These are phyloP conservation scores for Micromussa lordhowensis DNA, from an alignment of 92 coral and sea anemone species.

Conservation along the genomic window DNA sequence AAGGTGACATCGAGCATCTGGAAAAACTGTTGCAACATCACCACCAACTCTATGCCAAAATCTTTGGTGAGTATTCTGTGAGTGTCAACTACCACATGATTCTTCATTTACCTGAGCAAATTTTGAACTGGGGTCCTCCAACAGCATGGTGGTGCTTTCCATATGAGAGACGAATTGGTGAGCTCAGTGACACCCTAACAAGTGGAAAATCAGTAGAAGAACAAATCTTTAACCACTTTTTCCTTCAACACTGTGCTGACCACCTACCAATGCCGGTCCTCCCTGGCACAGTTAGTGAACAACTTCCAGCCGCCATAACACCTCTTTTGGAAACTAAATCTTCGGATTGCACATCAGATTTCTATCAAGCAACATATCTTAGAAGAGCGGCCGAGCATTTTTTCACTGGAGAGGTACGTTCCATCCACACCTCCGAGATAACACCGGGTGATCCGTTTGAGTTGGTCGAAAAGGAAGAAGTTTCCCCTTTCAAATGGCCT, in stretches of 20 bases:
- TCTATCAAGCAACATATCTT: not conserved
- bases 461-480: conserved; percentile 4
- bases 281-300: not conserved
- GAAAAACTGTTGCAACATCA: conserved; percentile 29
- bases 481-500: conserved; percentile 1
- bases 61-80: conserved; percentile 49
- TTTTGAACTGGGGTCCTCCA: conserved; percentile 52
- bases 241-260: conserved; percentile 19
- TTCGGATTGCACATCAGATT: not conserved
- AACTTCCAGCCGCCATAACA: not conserved
- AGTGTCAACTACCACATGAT: conserved; percentile 63
- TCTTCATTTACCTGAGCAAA: conserved; percentile 33
- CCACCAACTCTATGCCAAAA: conserved; percentile 22
- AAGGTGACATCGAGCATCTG: conserved; percentile 21
- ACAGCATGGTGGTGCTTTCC: conserved; percentile 62
- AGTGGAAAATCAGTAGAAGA: conserved; percentile 55
- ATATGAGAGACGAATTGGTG: conserved; percentile 53
- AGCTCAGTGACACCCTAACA: conserved; percentile 27
- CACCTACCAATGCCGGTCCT: conserved; percentile 3
- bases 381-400: conserved; percentile 11
- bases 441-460: conserved; percentile 10
- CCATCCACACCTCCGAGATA: not conserved
- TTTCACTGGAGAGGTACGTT: not conserved
- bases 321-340: not conserved
- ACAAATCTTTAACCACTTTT: conserved; percentile 31